Evolutionary conservation across 2,797 vertebrate species (phyloP).

Genomic region (Cossypha heuglini): DNA sequence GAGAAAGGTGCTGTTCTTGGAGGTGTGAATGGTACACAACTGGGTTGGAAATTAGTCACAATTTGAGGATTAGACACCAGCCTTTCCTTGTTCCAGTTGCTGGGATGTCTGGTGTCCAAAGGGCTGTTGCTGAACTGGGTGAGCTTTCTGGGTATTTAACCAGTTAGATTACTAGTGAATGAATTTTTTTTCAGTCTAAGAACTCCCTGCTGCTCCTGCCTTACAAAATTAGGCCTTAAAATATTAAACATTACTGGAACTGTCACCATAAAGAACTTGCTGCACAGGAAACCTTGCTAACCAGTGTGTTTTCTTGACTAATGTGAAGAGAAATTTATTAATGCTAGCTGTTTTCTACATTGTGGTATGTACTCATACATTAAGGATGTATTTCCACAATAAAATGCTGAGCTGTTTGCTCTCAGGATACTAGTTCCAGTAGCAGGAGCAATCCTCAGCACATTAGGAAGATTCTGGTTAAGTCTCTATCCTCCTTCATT

Average conservation of each 20-base stretch:
- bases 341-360: background rate
- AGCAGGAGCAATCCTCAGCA: background rate
- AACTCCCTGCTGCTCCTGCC: background rate
- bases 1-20: background rate
- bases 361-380: background rate
- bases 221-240: background rate
- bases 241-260: background rate
- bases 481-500: background rate
- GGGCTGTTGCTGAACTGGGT: background rate
- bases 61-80: background rate
- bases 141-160: background rate
- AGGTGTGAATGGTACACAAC: background rate
- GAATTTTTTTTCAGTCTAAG: background rate
- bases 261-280: background rate
- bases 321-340: background rate
- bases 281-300: background rate
- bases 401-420: background rate
- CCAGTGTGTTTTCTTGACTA: background rate
- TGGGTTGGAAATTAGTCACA: background rate
- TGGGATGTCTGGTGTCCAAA: background rate
- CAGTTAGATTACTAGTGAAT: background rate
- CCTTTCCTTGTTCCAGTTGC: conserved; percentile 1
- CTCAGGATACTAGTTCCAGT: background rate
- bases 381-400: background rate
- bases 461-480: background rate